Evolutionary conservation across 2,888 invertebrate genomes (phyloP).

Genomic region (Arge pagana): DNA sequence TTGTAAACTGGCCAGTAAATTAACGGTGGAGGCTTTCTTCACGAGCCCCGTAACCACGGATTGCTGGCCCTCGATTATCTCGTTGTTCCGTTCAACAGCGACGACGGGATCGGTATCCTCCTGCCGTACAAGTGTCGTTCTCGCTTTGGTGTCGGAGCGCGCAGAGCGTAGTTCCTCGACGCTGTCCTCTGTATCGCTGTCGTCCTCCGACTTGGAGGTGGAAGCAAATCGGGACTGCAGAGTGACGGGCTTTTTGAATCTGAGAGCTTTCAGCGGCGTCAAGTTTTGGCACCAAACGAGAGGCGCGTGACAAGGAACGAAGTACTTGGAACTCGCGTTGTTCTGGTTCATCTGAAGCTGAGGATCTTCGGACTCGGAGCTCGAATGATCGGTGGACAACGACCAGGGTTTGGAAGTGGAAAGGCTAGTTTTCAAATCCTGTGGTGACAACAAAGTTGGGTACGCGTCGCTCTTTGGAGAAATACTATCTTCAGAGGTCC

Average conservation of each 20-base stretch:
- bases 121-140: not conserved
- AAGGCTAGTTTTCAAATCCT: constrained; percentile 24
- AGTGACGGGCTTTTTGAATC: constrained; percentile 29
- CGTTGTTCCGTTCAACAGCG: not conserved
- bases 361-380: constrained; percentile 40
- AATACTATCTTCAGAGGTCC: constrained; percentile 7
- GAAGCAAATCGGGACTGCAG: constrained; percentile 14
- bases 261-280: constrained; percentile 48
- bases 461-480: not conserved
- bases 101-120: not conserved
- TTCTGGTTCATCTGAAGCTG: constrained; percentile 29
- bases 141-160: constrained; percentile 7
- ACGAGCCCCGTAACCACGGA: not conserved
- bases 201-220: constrained; percentile 3
- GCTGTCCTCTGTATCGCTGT: constrained; percentile 10
- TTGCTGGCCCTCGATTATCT: not conserved
- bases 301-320: constrained; percentile 50
- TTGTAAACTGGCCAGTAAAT: constrained; percentile 3
- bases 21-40: constrained; percentile 6
- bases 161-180: constrained; percentile 3
- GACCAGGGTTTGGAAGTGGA: constrained; percentile 31
- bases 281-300: constrained; percentile 44
- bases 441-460: constrained; percentile 13
- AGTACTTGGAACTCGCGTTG: constrained; percentile 36
- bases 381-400: constrained; percentile 36